A percentile compares a stretch with the other conserved stretches of the same genome.
Conservation (phyloP, 2,888 invertebrate genomes). For the Seira musarum region DNA sequence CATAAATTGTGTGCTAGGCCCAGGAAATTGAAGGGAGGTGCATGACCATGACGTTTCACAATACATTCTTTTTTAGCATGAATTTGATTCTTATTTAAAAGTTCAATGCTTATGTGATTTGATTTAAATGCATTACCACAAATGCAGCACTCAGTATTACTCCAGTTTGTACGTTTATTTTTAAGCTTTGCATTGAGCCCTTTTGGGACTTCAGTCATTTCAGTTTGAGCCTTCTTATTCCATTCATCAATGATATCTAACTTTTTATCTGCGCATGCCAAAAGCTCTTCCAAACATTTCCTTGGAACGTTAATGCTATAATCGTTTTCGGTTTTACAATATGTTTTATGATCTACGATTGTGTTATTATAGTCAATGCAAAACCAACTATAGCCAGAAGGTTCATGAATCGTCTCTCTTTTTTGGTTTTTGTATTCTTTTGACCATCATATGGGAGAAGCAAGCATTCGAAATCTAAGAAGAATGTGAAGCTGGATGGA, state of each 20-base stretch:
- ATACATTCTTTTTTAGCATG: neutral
- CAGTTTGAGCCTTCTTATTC: neutral
- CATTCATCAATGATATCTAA: neutral
- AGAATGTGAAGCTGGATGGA: neutral
- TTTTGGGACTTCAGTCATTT: neutral
- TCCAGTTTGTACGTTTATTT: neutral
- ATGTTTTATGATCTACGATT: neutral
- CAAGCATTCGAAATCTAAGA: slow-evolving; percentile 40
- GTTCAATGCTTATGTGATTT: too few species aligned
- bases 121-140: slow-evolving; percentile 21
- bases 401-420: slow-evolving; percentile 3
- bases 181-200: neutral
- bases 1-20: slow-evolving; percentile 44
- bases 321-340: neutral
- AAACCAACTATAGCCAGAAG: slow-evolving; percentile 33
- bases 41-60: slow-evolving; percentile 48
- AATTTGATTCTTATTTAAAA: neutral
- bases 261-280: neutral
- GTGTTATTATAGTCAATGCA: slow-evolving; percentile 27
- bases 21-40: slow-evolving; percentile 21
- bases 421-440: neutral
- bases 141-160: slow-evolving; percentile 25
- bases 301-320: slow-evolving; percentile 7
- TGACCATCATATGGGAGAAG: neutral
- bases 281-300: slow-evolving; percentile 10